These are phyloP conservation scores for Cyanoramphus novaezelandiae DNA, from an alignment of 2,113 vertebrate genomes.

Conservation along the genomic window DNA sequence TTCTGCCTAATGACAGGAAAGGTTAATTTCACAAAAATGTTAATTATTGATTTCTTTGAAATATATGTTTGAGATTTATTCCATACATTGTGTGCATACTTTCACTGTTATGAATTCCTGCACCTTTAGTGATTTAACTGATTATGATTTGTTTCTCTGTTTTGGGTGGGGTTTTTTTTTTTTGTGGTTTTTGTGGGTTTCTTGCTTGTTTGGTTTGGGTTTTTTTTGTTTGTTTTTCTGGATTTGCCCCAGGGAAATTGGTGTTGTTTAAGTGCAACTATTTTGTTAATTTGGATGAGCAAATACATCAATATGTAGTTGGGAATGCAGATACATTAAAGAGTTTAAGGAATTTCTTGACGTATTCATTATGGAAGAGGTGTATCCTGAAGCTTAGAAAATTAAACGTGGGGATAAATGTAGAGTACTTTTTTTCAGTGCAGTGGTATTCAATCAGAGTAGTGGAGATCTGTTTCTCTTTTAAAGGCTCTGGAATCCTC, in stretches of 20 bases:
- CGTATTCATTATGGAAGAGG: neutral
- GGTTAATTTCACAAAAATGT: neutral
- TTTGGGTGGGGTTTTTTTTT: no score
- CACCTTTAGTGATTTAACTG: neutral
- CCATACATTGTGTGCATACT: rapidly evolving
- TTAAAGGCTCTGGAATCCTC: neutral
- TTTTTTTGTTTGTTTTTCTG: neutral
- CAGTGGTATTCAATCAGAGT: neutral
- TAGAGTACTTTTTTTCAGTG: neutral
- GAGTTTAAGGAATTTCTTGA: neutral
- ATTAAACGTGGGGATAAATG: neutral
- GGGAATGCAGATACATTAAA: neutral
- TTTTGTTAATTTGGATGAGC: neutral
- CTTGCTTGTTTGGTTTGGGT: neutral
- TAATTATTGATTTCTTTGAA: neutral
- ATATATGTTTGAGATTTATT: neutral
- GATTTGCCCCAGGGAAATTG: neutral
- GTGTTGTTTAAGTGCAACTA: neutral
- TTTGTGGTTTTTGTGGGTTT: no score
- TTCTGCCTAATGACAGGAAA: neutral
- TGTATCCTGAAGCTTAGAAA: neutral
- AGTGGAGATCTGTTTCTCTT: neutral
- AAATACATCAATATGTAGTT: neutral
- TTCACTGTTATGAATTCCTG: neutral
- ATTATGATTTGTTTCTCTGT: neutral